Evolutionary conservation across 2,888 invertebrate genomes (phyloP), one percentile per base, ranked within the genome.

Genomic region (Dusona sp.): DNA sequence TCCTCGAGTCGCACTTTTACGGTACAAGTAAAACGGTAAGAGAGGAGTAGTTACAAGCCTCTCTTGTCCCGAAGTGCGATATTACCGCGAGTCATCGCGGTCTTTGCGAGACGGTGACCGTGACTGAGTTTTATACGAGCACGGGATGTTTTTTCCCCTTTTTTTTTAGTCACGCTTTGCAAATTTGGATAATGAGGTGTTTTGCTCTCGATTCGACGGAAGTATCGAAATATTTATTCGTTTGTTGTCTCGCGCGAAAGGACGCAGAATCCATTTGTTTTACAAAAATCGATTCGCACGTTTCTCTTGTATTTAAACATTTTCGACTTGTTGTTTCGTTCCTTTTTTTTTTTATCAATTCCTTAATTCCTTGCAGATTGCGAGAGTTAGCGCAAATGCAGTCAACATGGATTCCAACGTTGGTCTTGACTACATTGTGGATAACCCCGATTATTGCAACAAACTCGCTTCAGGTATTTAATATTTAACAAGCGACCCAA

Each of bases 361-460:
- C 3, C n/a, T 68, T 75, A 51, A 75, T 83, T 54, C 42, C 45
- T 90, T 90, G 72, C 89, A 92, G 91, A 89, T 85, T 88, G 89
- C 88, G 88, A 89, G 83, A 87, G 83, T 88, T 89, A 87, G 88
- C 90, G 90, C 92, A 91, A 91, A 93, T 93, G 93, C 92, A 88
- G 92, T 91, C 92, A 95, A 91, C 93, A 97, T 98, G 98, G 98
- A 98, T 95, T 97, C 98, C 94, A 97, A 98, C 92, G 97, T 98
- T 94, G 98, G 98, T 91, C 96, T 99, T 95, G 98, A 98, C 95
- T 98, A 98, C 95, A 98, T 99, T 94, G 98, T 98, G 90, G 98
- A 98, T 95, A 98, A 98, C 95, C 97, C 97, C 89, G 98, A 98
- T 94, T 98, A 98, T 95, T 97, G 98, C 91, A 96, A 96, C 91